Evolutionary conservation across 2,888 invertebrate genomes (phyloP).

Genomic region (Anorthoa munda): DNA sequence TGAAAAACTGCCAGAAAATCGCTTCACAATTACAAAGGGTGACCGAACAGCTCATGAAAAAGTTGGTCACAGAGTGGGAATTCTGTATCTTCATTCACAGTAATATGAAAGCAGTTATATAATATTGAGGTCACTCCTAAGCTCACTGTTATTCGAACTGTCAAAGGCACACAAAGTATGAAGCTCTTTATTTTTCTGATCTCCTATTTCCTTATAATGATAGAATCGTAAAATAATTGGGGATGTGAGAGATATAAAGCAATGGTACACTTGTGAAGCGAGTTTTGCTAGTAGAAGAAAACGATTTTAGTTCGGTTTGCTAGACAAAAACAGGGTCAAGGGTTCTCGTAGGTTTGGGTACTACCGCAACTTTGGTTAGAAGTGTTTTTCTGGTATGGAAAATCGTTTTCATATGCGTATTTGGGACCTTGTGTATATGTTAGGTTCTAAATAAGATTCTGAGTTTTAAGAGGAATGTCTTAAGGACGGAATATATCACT

Average conservation of each 20-base stretch:
- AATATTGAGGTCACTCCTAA: constrained; percentile 57
- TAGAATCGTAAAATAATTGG: constrained; percentile 51
- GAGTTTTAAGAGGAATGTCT: not conserved
- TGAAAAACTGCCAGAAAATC: not conserved
- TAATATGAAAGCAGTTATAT: constrained; percentile 40
- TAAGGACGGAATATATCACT: too few species aligned
- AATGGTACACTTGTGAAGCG: constrained; percentile 10
- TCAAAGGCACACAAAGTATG: constrained; percentile 61
- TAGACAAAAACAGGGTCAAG: constrained; percentile 29
- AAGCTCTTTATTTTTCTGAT: constrained; percentile 46
- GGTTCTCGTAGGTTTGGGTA: not conserved
- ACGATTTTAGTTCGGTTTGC: constrained; percentile 6
- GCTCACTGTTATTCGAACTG: constrained; percentile 60
- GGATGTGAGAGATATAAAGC: constrained; percentile 11
- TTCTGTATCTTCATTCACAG: constrained; percentile 20
- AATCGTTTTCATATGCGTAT: not conserved
- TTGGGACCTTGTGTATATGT: not conserved
- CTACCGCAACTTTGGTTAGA: not conserved
- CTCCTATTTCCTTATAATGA: constrained; percentile 55
- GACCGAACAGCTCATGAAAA: too few species aligned
- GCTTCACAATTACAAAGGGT: not conserved
- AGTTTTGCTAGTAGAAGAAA: constrained; percentile 12
- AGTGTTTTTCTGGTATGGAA: constrained; percentile 16
- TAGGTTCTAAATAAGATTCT: not conserved
- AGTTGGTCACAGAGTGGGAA: constrained; percentile 5